These are phyloP conservation scores for Loripinus fragilis DNA, from an alignment of 2,888 invertebrate genomes.

Conservation along the genomic window DNA sequence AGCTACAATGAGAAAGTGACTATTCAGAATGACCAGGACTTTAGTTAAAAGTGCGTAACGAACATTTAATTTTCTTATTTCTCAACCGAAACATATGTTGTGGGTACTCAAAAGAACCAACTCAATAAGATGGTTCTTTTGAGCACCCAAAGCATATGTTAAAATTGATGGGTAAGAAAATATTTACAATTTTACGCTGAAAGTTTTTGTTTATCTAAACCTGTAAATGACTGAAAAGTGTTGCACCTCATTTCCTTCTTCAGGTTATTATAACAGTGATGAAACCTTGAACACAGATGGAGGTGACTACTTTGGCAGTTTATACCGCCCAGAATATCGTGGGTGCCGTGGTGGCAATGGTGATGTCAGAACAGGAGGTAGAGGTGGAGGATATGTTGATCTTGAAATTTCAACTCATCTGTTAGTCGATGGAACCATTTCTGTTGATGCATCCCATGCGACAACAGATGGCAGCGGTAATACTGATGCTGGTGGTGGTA, in stretches of 20 bases:
- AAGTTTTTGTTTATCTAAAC: no score
- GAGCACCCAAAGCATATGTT: no score
- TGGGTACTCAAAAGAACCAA: no score
- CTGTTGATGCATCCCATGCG: constrained; percentile 62
- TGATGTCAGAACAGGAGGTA: constrained; percentile 47
- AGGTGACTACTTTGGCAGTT: constrained; percentile 68
- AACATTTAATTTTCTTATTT: no score
- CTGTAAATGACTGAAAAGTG: no score
- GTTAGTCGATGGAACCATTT: constrained; percentile 58
- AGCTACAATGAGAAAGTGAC: no score
- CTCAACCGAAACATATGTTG: no score
- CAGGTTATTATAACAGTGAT: constrained; percentile 34
- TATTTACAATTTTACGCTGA: no score
- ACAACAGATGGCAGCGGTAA: constrained; percentile 50
- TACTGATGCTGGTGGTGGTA: constrained; percentile 67
- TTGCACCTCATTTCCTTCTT: background rate
- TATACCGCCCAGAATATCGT: constrained; percentile 59
- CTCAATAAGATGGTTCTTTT: no score
- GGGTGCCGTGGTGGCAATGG: constrained; percentile 68
- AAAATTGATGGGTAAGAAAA: no score
- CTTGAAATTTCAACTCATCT: constrained; percentile 60
- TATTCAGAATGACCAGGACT: no score
- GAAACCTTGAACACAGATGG: constrained; percentile 40
- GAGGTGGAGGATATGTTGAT: constrained; percentile 65
- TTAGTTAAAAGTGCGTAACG: no score